Evolutionary conservation across 2,797 vertebrate genomes (phyloP), one percentile per base, ranked within the genome.

Genomic region (Valencia hispanica): DNA sequence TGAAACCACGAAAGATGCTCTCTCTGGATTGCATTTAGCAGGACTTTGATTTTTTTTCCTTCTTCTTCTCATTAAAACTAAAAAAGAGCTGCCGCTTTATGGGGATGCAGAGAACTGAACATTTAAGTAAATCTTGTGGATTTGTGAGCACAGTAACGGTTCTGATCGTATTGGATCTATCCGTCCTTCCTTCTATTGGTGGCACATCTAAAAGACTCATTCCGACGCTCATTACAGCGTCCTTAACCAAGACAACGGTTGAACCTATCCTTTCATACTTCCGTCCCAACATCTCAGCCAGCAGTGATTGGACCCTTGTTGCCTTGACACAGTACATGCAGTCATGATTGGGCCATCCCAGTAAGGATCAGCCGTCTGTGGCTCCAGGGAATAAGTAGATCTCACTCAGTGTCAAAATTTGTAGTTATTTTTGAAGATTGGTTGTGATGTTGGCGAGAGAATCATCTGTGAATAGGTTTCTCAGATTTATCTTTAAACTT

Each of bases 291-390:
- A 82, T 90, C 91, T 92, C 91, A 89, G 93, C 95, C 94, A 93
- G 89, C 96, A 93, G 93, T 96, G 95, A 96, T 95, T 96, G 96
- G 96, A 97, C 95, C 93, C 91, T 96, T 95, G 95, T 97, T 96
- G 95, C 95, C 95, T 96, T 96, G 93, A 95, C 95, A 95, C 96
- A 95, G 95, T 96, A 95, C 95, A 95, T 95, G 94, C 95, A 96
- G 96, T 94, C 93, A 93, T 95, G 95, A 96, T 96, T 96, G 96
- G 95, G 94, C 95, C 91, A 92, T 90, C 84, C 91, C 92, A 93
- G 92, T 96, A 96, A 96, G 95, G 95, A 96, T 95, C 95, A 94
- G 95, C 96, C 96, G 95, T 96, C 95, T 96, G 95, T 95, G 95
- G 95, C 96, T 95, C 94, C 94, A 94, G 96, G 96, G 94, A 95